phyloP scores from a whole-genome alignment of 2,113 vertebrate species.

The Macrotus californicus region DNA sequence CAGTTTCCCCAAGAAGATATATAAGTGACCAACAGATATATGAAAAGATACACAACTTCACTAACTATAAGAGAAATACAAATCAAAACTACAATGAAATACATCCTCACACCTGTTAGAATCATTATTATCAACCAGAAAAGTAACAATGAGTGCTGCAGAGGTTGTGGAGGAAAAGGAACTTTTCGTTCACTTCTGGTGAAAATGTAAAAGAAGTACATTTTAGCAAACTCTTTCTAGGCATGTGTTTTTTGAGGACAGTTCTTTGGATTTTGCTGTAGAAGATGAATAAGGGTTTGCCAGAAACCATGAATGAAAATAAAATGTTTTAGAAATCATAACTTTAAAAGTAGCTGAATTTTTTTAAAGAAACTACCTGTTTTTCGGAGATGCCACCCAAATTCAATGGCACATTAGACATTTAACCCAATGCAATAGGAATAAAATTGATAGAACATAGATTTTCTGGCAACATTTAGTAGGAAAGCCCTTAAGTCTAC shows the following conservation, averaged over 20 bases:
- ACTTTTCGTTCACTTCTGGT: background rate
- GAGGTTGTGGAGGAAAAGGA: background rate
- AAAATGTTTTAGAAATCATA: background rate
- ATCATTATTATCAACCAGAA: background rate
- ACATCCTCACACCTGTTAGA: background rate
- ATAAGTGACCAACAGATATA: background rate
- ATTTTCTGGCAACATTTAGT: background rate
- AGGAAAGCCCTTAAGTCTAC: background rate
- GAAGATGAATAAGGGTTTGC: background rate
- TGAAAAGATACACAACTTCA: background rate
- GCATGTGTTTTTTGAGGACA: background rate
- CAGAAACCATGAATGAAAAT: background rate
- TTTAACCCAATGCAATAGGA: background rate
- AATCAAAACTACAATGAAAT: background rate
- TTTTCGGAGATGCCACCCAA: background rate
- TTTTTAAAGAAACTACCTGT: background rate
- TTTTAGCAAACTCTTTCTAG: background rate
- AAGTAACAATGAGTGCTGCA: background rate
- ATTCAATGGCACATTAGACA: fast-evolving
- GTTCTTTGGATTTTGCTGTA: background rate
- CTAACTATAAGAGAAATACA: background rate
- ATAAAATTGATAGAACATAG: background rate
- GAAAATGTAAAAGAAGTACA: background rate
- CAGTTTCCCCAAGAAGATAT: background rate
- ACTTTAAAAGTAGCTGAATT: background rate